Base-by-base conservation (phyloP, 2,113 vertebrate genomes). In the Corvus cornix region DNA sequence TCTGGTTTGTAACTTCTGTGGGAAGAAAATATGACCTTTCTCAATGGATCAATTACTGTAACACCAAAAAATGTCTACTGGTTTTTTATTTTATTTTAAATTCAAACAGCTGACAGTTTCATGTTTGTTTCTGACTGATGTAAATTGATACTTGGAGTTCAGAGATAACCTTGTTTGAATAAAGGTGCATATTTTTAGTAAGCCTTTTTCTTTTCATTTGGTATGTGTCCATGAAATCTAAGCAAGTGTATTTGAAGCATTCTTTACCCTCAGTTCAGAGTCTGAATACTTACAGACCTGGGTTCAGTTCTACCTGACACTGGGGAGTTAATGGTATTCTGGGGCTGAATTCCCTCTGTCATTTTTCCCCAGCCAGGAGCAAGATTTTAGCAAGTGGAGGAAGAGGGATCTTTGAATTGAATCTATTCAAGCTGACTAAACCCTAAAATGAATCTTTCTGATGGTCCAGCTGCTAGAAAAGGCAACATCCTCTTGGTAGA, bases 141-240 rank as follows among this genome's bases (percentile, higher is more conserved):
- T 97, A 95, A 97, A 76, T 96, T 93, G 96, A 97, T 96, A 94
- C 90, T 95, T 96, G 96, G 91, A 96, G 91, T 94, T 98, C 67
- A 93, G 90, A 87, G 51, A 79, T 79, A 96, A 97, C 87, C 78
- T 97, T 97, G 94, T 95, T 97, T 95, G 96, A 98, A 98, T 98
- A 98, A 98, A 98, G 95, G 96, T 95, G 78, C 96, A 87, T 98
- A 98, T 98, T 98, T 97, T 98, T 98, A 97, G 94, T 97, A 98
- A 95, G 69, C 39, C 56, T 92, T 94, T 94, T 94, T 85, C 58
- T 68, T 96, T 97, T 55, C 19, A 41, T 87, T 81, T 68, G 60
- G 21, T 76, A 9, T 6, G 2, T 46, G 52, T 48, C 59, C 8
- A 2, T 84, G 83, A 77, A 88, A 69, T 77, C 46, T 37, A 41